Evolutionary conservation across 2,797 vertebrate species (phyloP).

Genomic region (Paramormyrops hopkinsi): DNA sequence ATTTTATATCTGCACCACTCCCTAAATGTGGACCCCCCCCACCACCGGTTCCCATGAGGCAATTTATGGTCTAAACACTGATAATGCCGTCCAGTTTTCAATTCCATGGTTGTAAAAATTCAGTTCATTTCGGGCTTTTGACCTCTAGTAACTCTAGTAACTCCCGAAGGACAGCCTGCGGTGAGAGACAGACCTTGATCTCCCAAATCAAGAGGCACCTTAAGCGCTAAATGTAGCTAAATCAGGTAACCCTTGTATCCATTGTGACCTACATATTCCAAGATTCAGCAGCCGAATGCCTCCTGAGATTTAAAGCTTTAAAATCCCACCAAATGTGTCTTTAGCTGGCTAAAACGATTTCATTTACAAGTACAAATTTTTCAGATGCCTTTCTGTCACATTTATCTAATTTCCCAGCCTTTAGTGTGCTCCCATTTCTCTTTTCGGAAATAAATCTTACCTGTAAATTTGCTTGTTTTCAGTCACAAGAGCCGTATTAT

Average conservation of each 20-base stretch:
- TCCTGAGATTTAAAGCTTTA: background rate
- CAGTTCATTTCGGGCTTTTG: background rate
- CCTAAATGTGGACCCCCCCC: background rate
- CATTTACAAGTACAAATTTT: background rate
- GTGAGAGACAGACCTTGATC: background rate
- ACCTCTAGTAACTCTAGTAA: background rate
- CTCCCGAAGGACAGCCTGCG: background rate
- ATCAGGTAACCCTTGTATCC: background rate
- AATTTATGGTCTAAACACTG: background rate
- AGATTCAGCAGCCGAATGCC: background rate
- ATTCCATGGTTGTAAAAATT: background rate
- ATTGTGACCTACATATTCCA: background rate
- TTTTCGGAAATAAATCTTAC: background rate
- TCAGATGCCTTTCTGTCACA: background rate
- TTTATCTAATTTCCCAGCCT: background rate
- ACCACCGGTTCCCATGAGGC: background rate
- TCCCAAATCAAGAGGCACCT: background rate
- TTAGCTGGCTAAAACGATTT: background rate
- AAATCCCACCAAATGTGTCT: background rate
- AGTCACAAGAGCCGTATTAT: background rate
- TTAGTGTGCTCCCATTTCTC: background rate
- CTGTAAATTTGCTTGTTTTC: background rate
- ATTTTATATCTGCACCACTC: background rate
- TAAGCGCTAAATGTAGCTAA: background rate
- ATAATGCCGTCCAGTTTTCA: background rate